Evolutionary conservation across 1,140 invertebrate genomes (phyloP), one percentile per base, ranked within the genome.

Genomic region (Sitophilus oryzae): DNA sequence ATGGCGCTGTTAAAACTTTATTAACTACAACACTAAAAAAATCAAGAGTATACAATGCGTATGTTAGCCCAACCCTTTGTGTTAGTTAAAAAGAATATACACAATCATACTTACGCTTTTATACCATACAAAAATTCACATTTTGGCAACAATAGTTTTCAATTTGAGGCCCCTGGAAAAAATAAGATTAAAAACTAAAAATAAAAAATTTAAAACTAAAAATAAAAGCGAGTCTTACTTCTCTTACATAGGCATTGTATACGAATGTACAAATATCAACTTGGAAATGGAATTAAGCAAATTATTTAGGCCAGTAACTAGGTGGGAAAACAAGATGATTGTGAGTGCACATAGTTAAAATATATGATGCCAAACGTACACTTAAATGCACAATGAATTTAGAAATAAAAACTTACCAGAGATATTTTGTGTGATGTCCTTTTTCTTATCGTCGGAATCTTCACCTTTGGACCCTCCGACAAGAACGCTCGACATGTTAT

Each of bases 401-500:
- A n/a, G n/a, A n/a, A n/a, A n/a, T n/a, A n/a, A n/a, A n/a, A 16
- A 49, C 53, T 56, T 36, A 62, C 60, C 60, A 16, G 61, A 57
- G 10, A 61, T 25, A 46, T 63, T 63, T 11, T 58, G 59, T 1
- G 60, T 46, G 23, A 60, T 30, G 18, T 64, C 63, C 19, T 64
- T 64, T 37, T 56, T 61, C 36, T 58, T 58, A 23, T 55, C 46
- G 4, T 56, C 53, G 10, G 34, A 9, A 6, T 56, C 53, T 2
- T 56, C 53, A 8, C 18, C 30, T 38, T 67, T 68, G 1, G 59
- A 54, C 41, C 61, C 59, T 8, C 25, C 25, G 20, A 44, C 47
- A 23, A 54, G 15, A n/a, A 66, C 48, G 19, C 47, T 62, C 35
- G 61, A 61, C 57, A 67, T 60, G 42, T 62, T 66, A 52, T 65